phyloP scores from a whole-genome alignment of 2,113 vertebrate genomes.

The Oryzias melastigma region DNA sequence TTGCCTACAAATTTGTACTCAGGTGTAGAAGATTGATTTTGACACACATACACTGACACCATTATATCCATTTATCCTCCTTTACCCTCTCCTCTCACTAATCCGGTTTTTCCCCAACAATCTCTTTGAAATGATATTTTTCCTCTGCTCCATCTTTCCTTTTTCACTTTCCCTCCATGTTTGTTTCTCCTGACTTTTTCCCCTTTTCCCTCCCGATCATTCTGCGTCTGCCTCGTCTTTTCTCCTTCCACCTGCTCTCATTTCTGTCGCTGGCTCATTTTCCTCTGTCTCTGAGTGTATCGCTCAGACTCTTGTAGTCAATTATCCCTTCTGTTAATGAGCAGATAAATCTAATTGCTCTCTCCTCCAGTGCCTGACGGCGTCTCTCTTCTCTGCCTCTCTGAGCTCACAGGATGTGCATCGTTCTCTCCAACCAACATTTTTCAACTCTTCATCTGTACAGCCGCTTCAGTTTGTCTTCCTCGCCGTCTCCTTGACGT shows the following conservation, averaged over 20 bases:
- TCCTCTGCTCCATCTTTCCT: slow-evolving; percentile 14
- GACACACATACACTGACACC: slow-evolving; percentile 10
- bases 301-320: slow-evolving; percentile 74
- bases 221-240: slow-evolving; percentile 46
- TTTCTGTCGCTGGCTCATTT: slow-evolving; percentile 54
- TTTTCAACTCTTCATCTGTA: slow-evolving; percentile 35
- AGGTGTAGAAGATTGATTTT: neutral
- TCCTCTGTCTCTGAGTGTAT: slow-evolving; percentile 63
- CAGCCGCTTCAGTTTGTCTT: slow-evolving; percentile 14
- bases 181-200: slow-evolving; percentile 52
- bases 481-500: slow-evolving; percentile 10
- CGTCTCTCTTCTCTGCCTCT: slow-evolving; percentile 55
- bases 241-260: slow-evolving; percentile 62
- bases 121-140: slow-evolving; percentile 50
- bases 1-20: neutral
- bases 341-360: slow-evolving; percentile 80
- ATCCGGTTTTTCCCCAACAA: slow-evolving; percentile 42
- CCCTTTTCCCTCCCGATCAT: slow-evolving; percentile 46
- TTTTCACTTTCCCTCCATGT: slow-evolving; percentile 41
- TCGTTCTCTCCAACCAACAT: slow-evolving; percentile 41
- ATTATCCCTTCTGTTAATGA: slow-evolving; percentile 78
- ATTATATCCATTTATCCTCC: slow-evolving; percentile 60
- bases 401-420: slow-evolving; percentile 44
- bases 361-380: slow-evolving; percentile 66
- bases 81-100: slow-evolving; percentile 34